Percentiles rank a stretch among this genome's conserved stretches.
Evolutionary conservation across 2,797 vertebrate genomes (phyloP).

Genomic region (Catostomus latipinnis): DNA sequence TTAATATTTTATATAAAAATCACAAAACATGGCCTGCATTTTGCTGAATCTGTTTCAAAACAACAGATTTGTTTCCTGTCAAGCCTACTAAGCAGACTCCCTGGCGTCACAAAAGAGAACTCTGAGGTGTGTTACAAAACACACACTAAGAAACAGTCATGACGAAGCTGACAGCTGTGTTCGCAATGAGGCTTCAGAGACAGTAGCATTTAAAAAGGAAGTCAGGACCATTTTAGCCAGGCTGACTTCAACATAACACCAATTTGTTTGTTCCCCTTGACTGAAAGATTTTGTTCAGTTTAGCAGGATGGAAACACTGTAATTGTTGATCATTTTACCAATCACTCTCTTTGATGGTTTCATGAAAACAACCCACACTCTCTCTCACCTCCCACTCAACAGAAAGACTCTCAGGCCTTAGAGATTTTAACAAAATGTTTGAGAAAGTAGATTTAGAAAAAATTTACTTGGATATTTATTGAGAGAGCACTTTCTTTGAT

Average conservation of each 20-base stretch:
- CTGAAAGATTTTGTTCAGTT: constrained; percentile 43
- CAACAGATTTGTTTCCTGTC: too few relatives aligned
- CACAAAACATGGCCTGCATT: too few relatives aligned
- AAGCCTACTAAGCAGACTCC: too few relatives aligned
- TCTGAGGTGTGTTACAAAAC: too few relatives aligned
- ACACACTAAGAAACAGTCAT: too few relatives aligned
- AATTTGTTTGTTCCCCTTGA: constrained; percentile 42
- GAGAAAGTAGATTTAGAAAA: constrained; percentile 23
- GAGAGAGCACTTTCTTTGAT: constrained; percentile 25
- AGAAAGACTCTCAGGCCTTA: constrained; percentile 22
- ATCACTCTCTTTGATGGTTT: constrained; percentile 46
- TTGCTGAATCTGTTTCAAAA: too few relatives aligned
- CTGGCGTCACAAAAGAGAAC: too few relatives aligned
- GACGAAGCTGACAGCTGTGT: constrained; percentile 28
- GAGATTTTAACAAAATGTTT: constrained; percentile 39
- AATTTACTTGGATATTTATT: constrained; percentile 25
- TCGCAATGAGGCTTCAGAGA: constrained; percentile 54
- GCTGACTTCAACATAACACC: constrained; percentile 46
- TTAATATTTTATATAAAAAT: too few relatives aligned
- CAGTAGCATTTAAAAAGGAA: constrained; percentile 40
- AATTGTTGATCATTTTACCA: constrained; percentile 48
- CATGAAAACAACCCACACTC: constrained; percentile 43
- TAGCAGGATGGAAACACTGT: constrained; percentile 21
- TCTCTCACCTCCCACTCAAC: constrained; percentile 46
- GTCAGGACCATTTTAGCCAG: constrained; percentile 41